Conservation (phyloP, 2,113 vertebrate genomes). For the Neolamprologus falcicula region DNA sequence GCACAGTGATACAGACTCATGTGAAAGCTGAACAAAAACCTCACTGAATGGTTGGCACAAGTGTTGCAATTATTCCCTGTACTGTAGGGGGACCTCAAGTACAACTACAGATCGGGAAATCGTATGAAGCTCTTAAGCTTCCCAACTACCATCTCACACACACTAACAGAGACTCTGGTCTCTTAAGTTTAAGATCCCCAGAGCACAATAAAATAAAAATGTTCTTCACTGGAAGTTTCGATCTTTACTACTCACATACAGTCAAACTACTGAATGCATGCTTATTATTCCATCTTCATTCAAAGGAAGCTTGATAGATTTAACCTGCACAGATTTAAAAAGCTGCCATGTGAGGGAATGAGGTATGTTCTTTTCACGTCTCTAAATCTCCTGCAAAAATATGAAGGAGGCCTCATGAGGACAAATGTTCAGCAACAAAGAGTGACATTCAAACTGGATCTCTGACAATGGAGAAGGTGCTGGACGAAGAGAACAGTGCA, state of each 20-base stretch:
- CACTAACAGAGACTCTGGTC: not conserved
- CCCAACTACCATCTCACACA: not conserved
- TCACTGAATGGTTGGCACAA: not conserved
- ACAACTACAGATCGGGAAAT: not conserved
- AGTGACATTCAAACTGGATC: not conserved
- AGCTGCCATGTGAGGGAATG: not conserved
- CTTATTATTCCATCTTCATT: not conserved
- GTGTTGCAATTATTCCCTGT: not conserved
- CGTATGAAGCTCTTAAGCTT: rapidly evolving
- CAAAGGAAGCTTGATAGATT: not conserved
- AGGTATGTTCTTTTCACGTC: not conserved
- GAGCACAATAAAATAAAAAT: not conserved
- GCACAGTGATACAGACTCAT: not conserved
- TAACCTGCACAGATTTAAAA: not conserved
- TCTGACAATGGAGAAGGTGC: not conserved
- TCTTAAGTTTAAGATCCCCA: not conserved
- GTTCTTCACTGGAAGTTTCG: not conserved
- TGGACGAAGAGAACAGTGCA: not conserved
- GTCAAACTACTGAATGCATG: not conserved
- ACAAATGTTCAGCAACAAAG: not conserved
- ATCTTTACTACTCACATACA: not conserved
- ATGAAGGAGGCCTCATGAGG: not conserved
- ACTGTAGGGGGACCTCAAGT: not conserved
- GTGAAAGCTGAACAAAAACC: constrained; percentile 3
- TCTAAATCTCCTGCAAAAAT: not conserved